Base-by-base conservation (phyloP, 1,140 invertebrate species). In the Pararge aegeria region DNA sequence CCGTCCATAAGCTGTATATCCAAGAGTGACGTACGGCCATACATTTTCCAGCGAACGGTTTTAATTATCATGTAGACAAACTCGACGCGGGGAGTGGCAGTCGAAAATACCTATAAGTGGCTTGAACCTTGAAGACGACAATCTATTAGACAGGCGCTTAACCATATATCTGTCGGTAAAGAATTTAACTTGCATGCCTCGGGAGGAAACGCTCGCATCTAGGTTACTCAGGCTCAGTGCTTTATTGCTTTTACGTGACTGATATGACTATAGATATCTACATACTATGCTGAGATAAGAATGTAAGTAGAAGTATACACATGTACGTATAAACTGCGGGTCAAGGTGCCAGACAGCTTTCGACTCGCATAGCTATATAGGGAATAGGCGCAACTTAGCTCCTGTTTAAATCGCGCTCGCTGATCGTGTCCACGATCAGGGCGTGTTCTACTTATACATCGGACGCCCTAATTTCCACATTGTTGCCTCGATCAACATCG, bases 171-270 rank as follows among this genome's bases (percentile, higher is more conserved):
- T 67, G 64, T 55, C 49, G 51, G 29, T 61, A 61, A 56, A 60
- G 53, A 77, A 78, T 49, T 48, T 54, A 52, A 49, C 44, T 46
- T 46, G 51, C 49, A 61, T 29, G 21, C 54, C 65, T 65, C 74
- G 70, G 74, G 60, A 63, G 83, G 81, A 83, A 69, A 63, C 59
- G 64, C 48, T 62, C 66, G 64, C 72, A 85, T 75, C 75, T 83
- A 87, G 80, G 84, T 81, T 87, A 86, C 69, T 66, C 65, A 50
- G 75, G 55, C 67, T 79, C 67, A 49, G 72, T 83, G 73, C 73
- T 87, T 88, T 85, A 88, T 88, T 88, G 80, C 87, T 64, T 87
- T 81, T 88, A 87, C 82, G 83, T 88, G 83, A 75, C 73, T 85
- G 83, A 88, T 86, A 83, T 79, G 78, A 86, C 54, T 70, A 72